Evolutionary conservation across 1,140 invertebrate species (phyloP).

Genomic region (Protaetia brevitarsis): DNA sequence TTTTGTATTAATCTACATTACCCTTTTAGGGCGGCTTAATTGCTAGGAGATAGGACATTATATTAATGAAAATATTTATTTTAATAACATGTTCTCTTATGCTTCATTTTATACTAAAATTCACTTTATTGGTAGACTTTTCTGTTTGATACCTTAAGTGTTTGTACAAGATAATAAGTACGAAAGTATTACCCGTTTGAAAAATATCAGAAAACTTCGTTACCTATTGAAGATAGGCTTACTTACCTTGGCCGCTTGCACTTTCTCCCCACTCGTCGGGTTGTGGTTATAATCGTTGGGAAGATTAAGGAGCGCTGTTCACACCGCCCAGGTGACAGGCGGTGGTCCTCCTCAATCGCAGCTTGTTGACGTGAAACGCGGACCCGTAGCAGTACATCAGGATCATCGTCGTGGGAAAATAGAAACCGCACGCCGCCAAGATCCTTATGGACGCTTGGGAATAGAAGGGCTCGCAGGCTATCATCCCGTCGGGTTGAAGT

Average conservation of each 20-base stretch:
- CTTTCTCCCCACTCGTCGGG: constrained; percentile 54
- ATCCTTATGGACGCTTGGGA: constrained; percentile 71
- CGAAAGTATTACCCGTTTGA: no score
- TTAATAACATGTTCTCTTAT: no score
- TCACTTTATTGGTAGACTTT: no score
- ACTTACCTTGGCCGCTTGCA: constrained; percentile 31
- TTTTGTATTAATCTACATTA: no score
- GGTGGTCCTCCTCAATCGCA: constrained; percentile 54
- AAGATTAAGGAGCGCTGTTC: not conserved
- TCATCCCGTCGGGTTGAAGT: constrained; percentile 81
- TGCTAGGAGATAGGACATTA: no score
- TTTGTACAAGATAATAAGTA: no score
- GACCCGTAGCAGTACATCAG: constrained; percentile 88
- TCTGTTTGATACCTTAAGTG: no score
- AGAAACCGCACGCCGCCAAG: constrained; percentile 78
- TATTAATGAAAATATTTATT: no score
- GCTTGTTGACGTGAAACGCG: constrained; percentile 81
- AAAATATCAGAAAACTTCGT: no score
- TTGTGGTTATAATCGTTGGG: constrained; percentile 40
- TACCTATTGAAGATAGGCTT: no score
- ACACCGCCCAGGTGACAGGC: not conserved
- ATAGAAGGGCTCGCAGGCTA: constrained; percentile 84
- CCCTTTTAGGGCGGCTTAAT: no score
- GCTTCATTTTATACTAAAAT: no score
- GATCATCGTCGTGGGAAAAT: constrained; percentile 82